Evolutionary conservation across 92 coral and sea anemone species (phyloP).

Genomic region (Parazoanthus darwini): DNA sequence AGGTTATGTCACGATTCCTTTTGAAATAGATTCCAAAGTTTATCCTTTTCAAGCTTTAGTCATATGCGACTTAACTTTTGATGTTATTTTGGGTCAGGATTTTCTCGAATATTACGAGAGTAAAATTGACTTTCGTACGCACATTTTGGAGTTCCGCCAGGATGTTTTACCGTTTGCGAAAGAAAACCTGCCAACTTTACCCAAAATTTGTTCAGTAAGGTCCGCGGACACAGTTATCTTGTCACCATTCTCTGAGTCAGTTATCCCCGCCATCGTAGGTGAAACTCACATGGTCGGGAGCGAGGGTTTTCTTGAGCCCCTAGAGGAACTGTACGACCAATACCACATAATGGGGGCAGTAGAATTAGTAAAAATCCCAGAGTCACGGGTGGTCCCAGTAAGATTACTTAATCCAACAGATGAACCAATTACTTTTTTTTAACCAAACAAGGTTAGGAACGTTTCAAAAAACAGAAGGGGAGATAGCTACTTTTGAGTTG

Average conservation of each 20-base stretch:
- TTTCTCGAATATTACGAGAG: conserved; percentile 59
- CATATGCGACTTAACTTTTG: conserved; percentile 48
- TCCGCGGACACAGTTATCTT: conserved; percentile 18
- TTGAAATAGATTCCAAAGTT: conserved; percentile 39
- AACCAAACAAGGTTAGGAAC: conserved; percentile 43
- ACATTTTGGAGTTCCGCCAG: background rate
- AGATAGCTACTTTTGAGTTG: conserved; percentile 41
- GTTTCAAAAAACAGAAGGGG: conserved; percentile 22
- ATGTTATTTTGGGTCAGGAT: conserved; percentile 64
- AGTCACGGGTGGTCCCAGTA: conserved; percentile 46
- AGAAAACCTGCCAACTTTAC: background rate
- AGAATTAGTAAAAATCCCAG: conserved; percentile 36
- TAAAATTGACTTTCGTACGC: conserved; percentile 42
- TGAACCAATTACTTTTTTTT: conserved; percentile 40
- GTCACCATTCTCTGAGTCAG: conserved; percentile 44
- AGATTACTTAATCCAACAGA: conserved; percentile 56
- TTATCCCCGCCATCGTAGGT: background rate
- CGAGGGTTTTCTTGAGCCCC: conserved; percentile 41
- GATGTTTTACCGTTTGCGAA: background rate
- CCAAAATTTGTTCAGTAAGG: conserved; percentile 29
- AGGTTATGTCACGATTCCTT: conserved; percentile 23
- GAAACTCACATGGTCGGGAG: conserved; percentile 12
- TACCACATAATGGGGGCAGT: conserved; percentile 51
- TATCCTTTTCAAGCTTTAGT: conserved; percentile 51
- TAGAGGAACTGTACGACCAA: conserved; percentile 6